phyloP scores from a whole-genome alignment of 2,797 vertebrate genomes.

The Gymnopithys bicolor region DNA sequence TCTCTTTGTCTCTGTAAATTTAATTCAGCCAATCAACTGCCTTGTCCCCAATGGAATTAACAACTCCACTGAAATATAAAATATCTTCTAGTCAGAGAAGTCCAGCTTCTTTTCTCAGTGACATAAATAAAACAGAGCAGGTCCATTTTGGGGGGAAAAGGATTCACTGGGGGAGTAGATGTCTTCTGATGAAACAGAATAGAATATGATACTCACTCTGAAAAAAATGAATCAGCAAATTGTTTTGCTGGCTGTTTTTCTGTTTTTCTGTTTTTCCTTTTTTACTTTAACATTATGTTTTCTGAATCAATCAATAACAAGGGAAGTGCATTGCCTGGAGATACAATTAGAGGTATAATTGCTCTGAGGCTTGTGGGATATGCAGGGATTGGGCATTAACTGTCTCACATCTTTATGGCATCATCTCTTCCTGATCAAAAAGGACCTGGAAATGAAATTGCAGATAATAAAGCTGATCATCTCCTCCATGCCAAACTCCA shows the following conservation, averaged over 20 bases:
- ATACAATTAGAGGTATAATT: neutral
- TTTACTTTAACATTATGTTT: neutral
- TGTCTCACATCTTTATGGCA: neutral
- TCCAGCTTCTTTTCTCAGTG: neutral
- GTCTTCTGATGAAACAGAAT: neutral
- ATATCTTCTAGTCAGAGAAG: neutral
- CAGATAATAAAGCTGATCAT: neutral
- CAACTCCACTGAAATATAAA: neutral
- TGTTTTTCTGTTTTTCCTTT: neutral
- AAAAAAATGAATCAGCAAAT: neutral
- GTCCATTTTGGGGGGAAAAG: fast-evolving
- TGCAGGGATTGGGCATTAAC: neutral
- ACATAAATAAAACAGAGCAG: neutral
- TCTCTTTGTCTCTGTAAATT: neutral
- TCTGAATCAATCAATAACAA: neutral
- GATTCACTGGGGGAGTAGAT: neutral
- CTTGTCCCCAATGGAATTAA: neutral
- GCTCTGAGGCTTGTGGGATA: neutral
- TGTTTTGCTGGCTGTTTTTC: neutral
- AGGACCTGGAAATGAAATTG: neutral
- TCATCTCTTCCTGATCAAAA: neutral
- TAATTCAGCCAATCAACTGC: neutral
- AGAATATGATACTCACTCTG: neutral
- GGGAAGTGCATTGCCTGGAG: neutral
- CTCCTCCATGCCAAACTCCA: neutral